Conservation (phyloP, 2,888 invertebrate genomes). For the Crioceris asparagi region DNA sequence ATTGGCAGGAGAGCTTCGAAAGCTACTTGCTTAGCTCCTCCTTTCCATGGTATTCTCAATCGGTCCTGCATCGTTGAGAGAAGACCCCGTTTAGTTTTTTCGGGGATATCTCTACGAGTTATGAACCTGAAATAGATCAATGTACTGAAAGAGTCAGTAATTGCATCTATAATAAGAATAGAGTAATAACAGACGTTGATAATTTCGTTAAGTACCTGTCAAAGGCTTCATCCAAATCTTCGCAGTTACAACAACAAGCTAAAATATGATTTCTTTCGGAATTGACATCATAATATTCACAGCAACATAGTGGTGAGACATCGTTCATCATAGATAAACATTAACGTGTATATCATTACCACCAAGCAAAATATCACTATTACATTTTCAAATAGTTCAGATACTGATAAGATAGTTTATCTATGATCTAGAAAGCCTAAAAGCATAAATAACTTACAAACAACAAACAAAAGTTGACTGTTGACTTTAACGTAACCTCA, state of each 20-base stretch:
- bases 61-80: conserved; percentile 44
- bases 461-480: too few species aligned
- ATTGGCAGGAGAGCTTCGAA: conserved; percentile 42
- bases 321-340: conserved; percentile 20
- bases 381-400: too few species aligned
- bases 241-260: conserved; percentile 49
- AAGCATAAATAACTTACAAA: too few species aligned
- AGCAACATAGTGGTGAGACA: conserved; percentile 42
- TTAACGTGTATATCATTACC: too few species aligned
- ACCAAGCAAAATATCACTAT: too few species aligned
- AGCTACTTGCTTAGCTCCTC: conserved; percentile 46
- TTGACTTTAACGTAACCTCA: too few species aligned
- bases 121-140: conserved; percentile 33
- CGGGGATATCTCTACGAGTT: conserved; percentile 31
- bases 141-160: background rate
- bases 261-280: conserved; percentile 44
- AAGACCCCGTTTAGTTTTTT: conserved; percentile 31
- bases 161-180: background rate
- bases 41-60: conserved; percentile 47
- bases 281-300: conserved; percentile 45
- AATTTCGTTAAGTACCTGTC: conserved; percentile 38
- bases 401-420: too few species aligned
- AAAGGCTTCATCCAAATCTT: conserved; percentile 44
- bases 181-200: background rate
- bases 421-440: too few species aligned